Percentiles rank a stretch among this genome's conserved stretches.
Conservation (phyloP, 2,888 invertebrate species). For the Cotesia congregata region DNA sequence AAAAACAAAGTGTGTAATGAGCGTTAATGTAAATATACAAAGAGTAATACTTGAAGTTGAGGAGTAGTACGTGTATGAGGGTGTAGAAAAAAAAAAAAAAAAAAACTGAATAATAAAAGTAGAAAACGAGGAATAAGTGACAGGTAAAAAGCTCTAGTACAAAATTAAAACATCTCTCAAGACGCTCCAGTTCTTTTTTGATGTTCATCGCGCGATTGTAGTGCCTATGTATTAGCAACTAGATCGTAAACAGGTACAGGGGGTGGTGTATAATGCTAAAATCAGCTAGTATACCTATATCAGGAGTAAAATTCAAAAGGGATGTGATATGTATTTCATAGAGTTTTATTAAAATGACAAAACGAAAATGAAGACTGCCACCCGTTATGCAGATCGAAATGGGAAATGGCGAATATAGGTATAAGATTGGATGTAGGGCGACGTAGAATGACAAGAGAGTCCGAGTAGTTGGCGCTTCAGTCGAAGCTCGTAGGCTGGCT, state of each 20-base stretch:
- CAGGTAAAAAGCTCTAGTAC: slow-evolving; percentile 1
- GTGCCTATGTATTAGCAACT: not conserved
- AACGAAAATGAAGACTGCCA: slow-evolving; percentile 20
- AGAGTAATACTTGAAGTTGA: not conserved
- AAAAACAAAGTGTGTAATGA: not conserved
- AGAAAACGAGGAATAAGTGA: slow-evolving; percentile 8
- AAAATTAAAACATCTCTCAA: slow-evolving; percentile 5
- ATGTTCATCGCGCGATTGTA: not conserved
- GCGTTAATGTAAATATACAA: not conserved
- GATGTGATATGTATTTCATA: not conserved
- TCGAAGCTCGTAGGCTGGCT: slow-evolving; percentile 31
- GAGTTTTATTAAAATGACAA: not conserved
- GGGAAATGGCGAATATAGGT: slow-evolving; percentile 13
- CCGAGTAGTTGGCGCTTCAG: slow-evolving; percentile 31
- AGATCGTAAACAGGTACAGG: not conserved
- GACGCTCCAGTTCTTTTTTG: slow-evolving; percentile 2
- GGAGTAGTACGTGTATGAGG: not conserved
- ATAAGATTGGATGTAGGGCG: not conserved
- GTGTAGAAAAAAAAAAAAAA: not conserved
- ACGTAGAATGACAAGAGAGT: slow-evolving; percentile 1
- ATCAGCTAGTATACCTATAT: not conserved
- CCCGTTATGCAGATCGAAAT: slow-evolving; percentile 33
- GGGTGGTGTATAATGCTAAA: not conserved
- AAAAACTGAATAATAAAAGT: not conserved
- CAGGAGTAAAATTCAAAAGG: not conserved